Evolutionary conservation across 30 jellyfish, hydroid and myxozoan genomes (phyloP).

Genomic region (Hydractinia echinata): DNA sequence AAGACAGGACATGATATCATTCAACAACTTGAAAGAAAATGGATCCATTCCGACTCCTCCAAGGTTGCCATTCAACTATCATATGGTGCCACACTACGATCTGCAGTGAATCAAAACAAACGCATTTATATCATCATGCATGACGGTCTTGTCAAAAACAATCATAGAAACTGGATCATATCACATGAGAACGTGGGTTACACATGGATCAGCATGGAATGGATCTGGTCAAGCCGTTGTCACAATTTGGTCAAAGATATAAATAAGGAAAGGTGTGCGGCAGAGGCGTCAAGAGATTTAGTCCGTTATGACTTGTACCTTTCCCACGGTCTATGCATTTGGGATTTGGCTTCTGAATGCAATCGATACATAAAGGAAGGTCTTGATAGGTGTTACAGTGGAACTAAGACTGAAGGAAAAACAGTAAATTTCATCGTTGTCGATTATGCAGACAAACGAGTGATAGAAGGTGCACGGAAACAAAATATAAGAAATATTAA

Average conservation of each 20-base stretch:
- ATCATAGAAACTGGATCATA: not conserved
- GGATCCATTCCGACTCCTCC: not conserved
- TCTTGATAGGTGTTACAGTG: slow-evolving; percentile 32
- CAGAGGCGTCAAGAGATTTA: slow-evolving; percentile 39
- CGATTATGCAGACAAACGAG: slow-evolving; percentile 54
- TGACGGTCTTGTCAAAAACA: slow-evolving; percentile 13
- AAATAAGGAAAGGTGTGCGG: slow-evolving; percentile 37
- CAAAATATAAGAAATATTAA: slow-evolving; percentile 47
- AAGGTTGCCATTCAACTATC: not conserved
- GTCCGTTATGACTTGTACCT: slow-evolving; percentile 66
- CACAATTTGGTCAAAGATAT: slow-evolving; percentile 32
- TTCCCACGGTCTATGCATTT: slow-evolving; percentile 57
- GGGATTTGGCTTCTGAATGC: slow-evolving; percentile 55
- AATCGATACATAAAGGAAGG: slow-evolving; percentile 33
- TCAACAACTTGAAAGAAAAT: slow-evolving; percentile 5
- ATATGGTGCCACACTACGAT: slow-evolving; percentile 21
- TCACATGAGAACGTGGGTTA: slow-evolving; percentile 48
- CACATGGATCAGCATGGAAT: slow-evolving; percentile 63
- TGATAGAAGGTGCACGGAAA: slow-evolving; percentile 51
- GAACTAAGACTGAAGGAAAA: slow-evolving; percentile 16
- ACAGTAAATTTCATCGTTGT: slow-evolving; percentile 28
- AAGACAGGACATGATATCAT: slow-evolving; percentile 15
- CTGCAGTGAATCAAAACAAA: slow-evolving; percentile 37
- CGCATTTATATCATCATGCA: slow-evolving; percentile 65
- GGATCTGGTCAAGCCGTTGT: slow-evolving; percentile 42